These are phyloP conservation scores for Drosophila azteca DNA, from an alignment of 1,140 invertebrate genomes.

Conservation along the genomic window DNA sequence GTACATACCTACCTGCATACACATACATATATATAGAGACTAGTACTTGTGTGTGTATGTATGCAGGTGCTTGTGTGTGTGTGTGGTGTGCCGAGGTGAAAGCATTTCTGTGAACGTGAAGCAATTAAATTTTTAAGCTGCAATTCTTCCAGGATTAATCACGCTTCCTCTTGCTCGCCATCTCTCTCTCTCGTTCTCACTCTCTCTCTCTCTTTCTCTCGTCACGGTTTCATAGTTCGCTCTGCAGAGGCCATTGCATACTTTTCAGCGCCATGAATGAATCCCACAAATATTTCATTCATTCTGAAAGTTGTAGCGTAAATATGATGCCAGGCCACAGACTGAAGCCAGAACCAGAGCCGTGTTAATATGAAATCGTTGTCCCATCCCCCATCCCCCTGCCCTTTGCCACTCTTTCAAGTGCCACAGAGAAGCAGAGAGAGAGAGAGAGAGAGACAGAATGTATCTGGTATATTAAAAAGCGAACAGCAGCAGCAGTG, in stretches of 20 bases:
- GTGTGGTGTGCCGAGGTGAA: not conserved
- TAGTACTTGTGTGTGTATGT: not conserved
- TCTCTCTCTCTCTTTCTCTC: constrained; percentile 18
- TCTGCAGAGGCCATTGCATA: constrained; percentile 37
- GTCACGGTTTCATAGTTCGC: constrained; percentile 34
- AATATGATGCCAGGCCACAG: constrained; percentile 26
- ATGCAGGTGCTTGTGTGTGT: not conserved
- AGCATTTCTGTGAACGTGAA: constrained; percentile 31
- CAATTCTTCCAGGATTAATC: constrained; percentile 41
- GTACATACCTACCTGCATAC: no score
- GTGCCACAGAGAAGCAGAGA: not conserved
- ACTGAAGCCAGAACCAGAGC: constrained; percentile 12
- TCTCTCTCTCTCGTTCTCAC: not conserved
- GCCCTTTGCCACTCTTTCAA: no score
- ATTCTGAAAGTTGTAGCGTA: constrained; percentile 45
- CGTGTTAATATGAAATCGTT: constrained; percentile 55
- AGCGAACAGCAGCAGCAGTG: constrained; percentile 18
- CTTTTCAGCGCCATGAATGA: constrained; percentile 52
- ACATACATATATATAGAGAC: no score
- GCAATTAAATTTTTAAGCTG: constrained; percentile 36
- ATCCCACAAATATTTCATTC: constrained; percentile 28
- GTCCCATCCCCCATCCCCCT: not conserved
- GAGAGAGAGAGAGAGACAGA: not conserved
- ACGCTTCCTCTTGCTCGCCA: not conserved
- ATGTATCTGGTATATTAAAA: constrained; percentile 47